Base-by-base conservation (phyloP, 2,113 vertebrate species). In the Carassius carassius region DNA sequence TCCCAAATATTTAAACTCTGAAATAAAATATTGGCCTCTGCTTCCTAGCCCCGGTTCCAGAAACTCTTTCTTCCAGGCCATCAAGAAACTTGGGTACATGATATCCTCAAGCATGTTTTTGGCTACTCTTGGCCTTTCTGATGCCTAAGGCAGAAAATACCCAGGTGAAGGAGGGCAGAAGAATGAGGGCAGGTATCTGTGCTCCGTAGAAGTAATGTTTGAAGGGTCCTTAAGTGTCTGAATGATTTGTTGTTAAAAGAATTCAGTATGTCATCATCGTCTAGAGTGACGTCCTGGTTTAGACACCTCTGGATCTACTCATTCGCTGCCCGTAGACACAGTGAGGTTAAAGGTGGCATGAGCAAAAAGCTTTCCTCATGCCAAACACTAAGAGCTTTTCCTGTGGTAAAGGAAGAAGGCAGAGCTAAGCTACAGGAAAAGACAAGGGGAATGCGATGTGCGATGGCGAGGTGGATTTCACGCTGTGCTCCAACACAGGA, bases 401-500 rank as follows among this genome's bases (percentile, higher is more conserved):
- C 85, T 89, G 83, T 56, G 76, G 69, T 51, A 83, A 76, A 83
- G 86, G 84, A 87, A 87, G 54, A 60, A 49, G 51, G 62, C 75
- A 62, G 41, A 75, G 78, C 67, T 69, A 70, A 78, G 72, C 47
- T 5, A 72, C 73, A 81, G 76, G 69, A 78, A 81, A 81, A 85
- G 58, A 87, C 17, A 37, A 37, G 79, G 74, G 25, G 56, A 72
- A 56, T 9, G 81, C 83, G 37, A 84, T 65, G 77, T 81, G 69
- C 63, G 47, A 86, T 16, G 16, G 62, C 49, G 16, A 51, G 78
- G 44, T 49, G 81, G 70, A 86, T 77, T 84, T 62, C 74, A 74
- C 17, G 65, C 78, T 62, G 21, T 80, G 72, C 9, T 72, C 54
- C 44, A 86, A 70, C 77, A 67, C 60, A 75, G 85, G 83, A 87